Base-by-base conservation (phyloP, 2,797 vertebrate species). In the Sebastiscus albofasciatus region DNA sequence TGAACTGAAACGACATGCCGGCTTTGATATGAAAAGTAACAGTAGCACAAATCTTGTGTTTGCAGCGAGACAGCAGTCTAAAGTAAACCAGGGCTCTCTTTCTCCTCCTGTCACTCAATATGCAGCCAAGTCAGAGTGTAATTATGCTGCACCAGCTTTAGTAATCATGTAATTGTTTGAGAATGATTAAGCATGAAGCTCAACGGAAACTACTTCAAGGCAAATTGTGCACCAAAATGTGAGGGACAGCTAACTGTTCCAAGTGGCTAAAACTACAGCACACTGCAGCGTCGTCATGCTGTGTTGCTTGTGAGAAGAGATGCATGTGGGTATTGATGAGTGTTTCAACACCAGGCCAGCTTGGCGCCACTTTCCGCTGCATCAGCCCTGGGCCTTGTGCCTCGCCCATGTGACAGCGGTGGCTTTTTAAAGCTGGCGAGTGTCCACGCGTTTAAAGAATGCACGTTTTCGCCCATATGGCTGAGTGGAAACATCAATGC, bases 401-500 rank as follows among this genome's bases (percentile, higher is more conserved):
- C 77, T 79, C 29, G 7, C 9, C 79, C 82, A 77, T 86, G 87
- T 92, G 91, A 91, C 90, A 67, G 29, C 24, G 72, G 58, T 18
- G 46, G 75, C 80, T 84, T 87, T 72, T 72, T 56, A 75, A 82
- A 87, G 78, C 85, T 87, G 88, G 80, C 81, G 42, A 31, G 7
- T 2, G 5, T 82, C 89, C 89, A 83, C 13, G 4, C 77, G 49
- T 70, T 87, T 72, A 87, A 89, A 85, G 54, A 36, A 75, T 13
- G 69, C 18, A 59, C 12, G 1, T 72, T 79, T n/a, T 73, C 73
- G 22, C 31, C 67, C 76, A 71, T 84, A 82, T 49, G 74, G 75
- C 81, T 82, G 64, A 75, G 82, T 81, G 88, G 87, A 93, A 92
- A 92, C 80, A 87, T 92, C 82, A 89, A 90, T 89, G 75, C 66